phyloP scores from a whole-genome alignment of 2,888 invertebrate species.

The Isotomurus palustris region DNA sequence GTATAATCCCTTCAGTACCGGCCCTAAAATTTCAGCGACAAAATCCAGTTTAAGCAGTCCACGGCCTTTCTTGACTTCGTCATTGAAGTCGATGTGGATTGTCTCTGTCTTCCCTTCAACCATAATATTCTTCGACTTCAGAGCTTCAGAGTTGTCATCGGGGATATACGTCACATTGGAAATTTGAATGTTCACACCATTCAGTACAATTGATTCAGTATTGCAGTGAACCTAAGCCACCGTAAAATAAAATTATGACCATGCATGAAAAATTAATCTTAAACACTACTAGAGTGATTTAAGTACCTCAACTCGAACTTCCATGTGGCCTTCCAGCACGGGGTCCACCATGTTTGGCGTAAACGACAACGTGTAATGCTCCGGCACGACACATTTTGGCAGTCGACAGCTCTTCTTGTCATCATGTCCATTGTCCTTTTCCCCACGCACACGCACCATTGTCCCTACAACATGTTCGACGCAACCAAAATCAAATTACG shows the following conservation, averaged over 20 bases:
- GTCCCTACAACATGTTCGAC: too few relatives aligned
- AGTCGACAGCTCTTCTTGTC: constrained; percentile 59
- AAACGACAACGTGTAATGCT: constrained; percentile 78
- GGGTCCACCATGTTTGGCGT: constrained; percentile 61
- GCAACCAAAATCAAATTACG: too few relatives aligned
- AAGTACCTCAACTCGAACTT: constrained; percentile 1
- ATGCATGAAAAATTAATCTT: background rate
- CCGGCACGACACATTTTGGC: constrained; percentile 74
- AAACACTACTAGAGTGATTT: too few relatives aligned
- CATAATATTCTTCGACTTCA: constrained; percentile 3
- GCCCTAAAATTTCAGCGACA: constrained; percentile 77
- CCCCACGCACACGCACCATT: background rate
- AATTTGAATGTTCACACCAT: constrained; percentile 48
- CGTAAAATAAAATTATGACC: background rate
- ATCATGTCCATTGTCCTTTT: background rate
- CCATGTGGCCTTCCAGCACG: background rate
- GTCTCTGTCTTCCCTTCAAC: constrained; percentile 62
- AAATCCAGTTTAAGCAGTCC: constrained; percentile 62
- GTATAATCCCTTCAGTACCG: constrained; percentile 90
- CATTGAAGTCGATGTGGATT: constrained; percentile 61
- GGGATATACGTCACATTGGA: constrained; percentile 6
- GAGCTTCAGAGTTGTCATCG: background rate
- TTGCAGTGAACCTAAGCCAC: constrained; percentile 61
- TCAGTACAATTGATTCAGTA: constrained; percentile 67
- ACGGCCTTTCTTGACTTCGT: constrained; percentile 57